These are phyloP conservation scores for Halocynthia roretzi DNA, from an alignment of 23 tunicate species.

Conservation along the genomic window DNA sequence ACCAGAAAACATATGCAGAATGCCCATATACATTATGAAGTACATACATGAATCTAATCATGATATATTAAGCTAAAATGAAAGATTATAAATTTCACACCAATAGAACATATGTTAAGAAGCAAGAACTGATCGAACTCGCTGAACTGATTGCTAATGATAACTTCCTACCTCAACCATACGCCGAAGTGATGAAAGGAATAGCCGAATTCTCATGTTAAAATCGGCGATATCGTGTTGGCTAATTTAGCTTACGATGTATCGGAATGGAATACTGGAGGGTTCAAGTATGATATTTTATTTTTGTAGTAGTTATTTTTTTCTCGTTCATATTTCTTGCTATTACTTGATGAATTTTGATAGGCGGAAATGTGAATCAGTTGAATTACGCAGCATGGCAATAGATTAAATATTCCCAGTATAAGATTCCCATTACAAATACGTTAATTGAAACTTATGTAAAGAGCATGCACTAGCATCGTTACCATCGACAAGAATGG, in stretches of 20 bases:
- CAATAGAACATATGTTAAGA: too few relatives aligned
- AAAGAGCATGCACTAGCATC: conserved; percentile 90
- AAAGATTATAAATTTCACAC: too few relatives aligned
- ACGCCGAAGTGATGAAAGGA: conserved; percentile 80
- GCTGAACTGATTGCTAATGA: too few relatives aligned
- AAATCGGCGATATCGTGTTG: conserved; percentile 37
- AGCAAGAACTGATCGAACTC: too few relatives aligned
- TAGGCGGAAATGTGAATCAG: too few relatives aligned
- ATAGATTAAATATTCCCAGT: background rate
- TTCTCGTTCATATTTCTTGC: too few relatives aligned
- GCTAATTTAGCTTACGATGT: conserved; percentile 68
- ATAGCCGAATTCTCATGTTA: too few relatives aligned
- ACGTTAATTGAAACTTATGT: background rate
- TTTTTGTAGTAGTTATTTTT: background rate
- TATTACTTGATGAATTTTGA: too few relatives aligned
- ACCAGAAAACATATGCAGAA: too few relatives aligned
- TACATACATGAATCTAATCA: too few relatives aligned
- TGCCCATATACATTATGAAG: too few relatives aligned
- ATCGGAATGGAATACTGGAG: conserved; percentile 51
- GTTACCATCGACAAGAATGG: conserved; percentile 58
- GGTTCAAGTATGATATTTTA: conserved; percentile 8
- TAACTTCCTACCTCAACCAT: conserved; percentile 48
- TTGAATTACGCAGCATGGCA: background rate
- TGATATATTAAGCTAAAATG: too few relatives aligned
- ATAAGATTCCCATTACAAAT: background rate